phyloP scores from a whole-genome alignment of 2,113 vertebrate species.

The Crotalus tigris region DNA sequence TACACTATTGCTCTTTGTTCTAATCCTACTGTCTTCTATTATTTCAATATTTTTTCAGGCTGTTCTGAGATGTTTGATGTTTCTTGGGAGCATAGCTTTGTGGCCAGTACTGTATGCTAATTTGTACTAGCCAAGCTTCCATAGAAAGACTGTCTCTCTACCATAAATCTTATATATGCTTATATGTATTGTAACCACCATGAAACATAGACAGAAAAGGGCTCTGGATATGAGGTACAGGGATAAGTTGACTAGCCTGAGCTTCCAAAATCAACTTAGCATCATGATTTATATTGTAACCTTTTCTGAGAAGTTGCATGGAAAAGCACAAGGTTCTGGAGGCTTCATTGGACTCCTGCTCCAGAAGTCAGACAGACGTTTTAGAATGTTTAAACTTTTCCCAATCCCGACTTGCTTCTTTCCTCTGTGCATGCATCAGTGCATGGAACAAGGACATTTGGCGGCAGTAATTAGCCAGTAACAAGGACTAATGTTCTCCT shows the following conservation, averaged over 20 bases:
- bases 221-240: neutral
- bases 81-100: neutral
- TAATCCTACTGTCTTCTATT: too few relatives aligned
- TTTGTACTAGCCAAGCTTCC: neutral
- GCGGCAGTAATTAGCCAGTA: constrained; percentile 58
- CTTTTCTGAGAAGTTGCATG: neutral
- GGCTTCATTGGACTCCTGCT: neutral
- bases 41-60: neutral
- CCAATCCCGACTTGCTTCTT: constrained; percentile 16
- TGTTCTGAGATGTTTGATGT: neutral
- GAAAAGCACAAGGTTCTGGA: neutral
- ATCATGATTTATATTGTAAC: neutral
- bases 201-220: neutral
- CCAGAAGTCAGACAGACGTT: constrained; percentile 7
- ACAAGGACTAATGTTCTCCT: constrained; percentile 52
- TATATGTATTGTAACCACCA: neutral
- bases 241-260: neutral
- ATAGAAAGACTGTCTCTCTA: neutral
- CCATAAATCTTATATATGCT: neutral
- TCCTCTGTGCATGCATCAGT: constrained; percentile 32
- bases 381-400: constrained; percentile 20
- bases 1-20: neutral
- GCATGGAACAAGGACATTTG: constrained; percentile 41
- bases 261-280: neutral
- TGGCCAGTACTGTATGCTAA: neutral